Conservation (phyloP, 2,888 invertebrate species). For the Gandaritis pyraliata region DNA sequence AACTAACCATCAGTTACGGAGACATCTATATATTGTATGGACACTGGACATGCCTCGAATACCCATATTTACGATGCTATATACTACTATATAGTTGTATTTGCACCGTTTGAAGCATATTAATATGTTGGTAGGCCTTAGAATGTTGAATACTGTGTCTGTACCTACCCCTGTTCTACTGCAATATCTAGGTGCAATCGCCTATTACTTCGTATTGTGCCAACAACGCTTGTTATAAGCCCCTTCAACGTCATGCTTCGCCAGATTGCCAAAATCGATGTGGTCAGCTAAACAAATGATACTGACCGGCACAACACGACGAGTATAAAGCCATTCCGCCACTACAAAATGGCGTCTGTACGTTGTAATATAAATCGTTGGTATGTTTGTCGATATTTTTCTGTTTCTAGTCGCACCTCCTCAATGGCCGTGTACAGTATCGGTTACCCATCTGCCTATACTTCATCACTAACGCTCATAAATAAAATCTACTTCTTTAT, state of each 20-base stretch:
- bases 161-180: neutral
- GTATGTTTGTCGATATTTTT: neutral
- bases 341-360: neutral
- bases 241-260: slow-evolving; percentile 17
- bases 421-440: too few relatives aligned
- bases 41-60: too few relatives aligned
- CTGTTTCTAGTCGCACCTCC: too few relatives aligned
- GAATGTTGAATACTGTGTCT: neutral
- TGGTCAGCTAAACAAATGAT: slow-evolving; percentile 29
- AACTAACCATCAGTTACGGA: too few relatives aligned
- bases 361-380: neutral
- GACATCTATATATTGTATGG: too few relatives aligned
- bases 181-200: neutral
- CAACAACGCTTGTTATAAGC: neutral
- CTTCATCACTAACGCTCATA: too few relatives aligned
- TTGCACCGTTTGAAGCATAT: too few relatives aligned
- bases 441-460: too few relatives aligned
- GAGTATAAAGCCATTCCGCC: neutral
- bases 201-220: neutral
- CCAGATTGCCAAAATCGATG: slow-evolving; percentile 25
- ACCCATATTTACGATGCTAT: too few relatives aligned
- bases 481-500: too few relatives aligned
- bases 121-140: too few relatives aligned
- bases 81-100: too few relatives aligned
- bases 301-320: slow-evolving; percentile 7